Conservation (phyloP, 2,113 vertebrate genomes). For the Cebidichthys violaceus region DNA sequence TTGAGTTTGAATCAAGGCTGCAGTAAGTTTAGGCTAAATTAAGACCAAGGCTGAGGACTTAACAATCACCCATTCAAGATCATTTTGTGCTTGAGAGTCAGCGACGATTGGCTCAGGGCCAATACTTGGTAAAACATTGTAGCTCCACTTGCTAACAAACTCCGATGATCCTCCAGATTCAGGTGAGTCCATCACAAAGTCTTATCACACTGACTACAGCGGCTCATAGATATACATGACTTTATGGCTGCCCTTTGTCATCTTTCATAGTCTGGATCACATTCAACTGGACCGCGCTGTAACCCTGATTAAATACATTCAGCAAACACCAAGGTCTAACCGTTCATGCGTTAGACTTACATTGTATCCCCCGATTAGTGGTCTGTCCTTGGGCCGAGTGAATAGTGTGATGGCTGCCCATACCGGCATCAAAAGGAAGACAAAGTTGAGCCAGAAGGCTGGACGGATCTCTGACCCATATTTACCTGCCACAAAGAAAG, state of each 20-base stretch:
- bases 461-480: conserved; percentile 89
- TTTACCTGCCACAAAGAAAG: conserved; percentile 83
- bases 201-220: not conserved
- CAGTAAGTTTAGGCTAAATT: too few species aligned
- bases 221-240: not conserved
- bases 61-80: too few species aligned
- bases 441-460: conserved; percentile 87
- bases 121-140: not conserved
- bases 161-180: not conserved
- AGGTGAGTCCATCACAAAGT: not conserved
- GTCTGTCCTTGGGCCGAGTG: conserved; percentile 73
- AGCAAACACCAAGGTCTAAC: conserved; percentile 17
- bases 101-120: too few species aligned
- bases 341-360: conserved; percentile 74
- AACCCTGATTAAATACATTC: conserved; percentile 8
- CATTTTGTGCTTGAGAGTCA: too few species aligned
- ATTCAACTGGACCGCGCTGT: not conserved
- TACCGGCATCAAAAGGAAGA: conserved; percentile 85
- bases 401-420: conserved; percentile 85
- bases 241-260: not conserved
- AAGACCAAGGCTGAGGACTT: too few species aligned
- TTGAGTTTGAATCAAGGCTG: too few species aligned
- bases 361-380: conserved; percentile 73
- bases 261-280: not conserved
- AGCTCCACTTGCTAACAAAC: not conserved